Conservation (phyloP, 2,113 vertebrate genomes). For the Corythornis vintsioides region DNA sequence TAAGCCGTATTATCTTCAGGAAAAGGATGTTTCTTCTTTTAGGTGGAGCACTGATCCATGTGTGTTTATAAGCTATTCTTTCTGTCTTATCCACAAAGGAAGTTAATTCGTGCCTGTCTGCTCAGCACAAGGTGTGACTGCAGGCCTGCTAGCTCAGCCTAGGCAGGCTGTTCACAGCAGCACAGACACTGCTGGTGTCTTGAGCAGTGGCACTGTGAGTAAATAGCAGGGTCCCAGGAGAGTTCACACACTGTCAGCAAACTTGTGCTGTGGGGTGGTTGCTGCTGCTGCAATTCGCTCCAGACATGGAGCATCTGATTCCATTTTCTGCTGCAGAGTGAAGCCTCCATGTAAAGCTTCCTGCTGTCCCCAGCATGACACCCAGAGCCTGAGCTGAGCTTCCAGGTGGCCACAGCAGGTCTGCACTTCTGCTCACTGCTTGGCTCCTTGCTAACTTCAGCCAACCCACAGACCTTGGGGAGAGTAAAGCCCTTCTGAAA, state of each 20-base stretch:
- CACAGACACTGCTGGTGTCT: background rate
- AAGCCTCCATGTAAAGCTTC: background rate
- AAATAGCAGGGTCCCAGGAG: background rate
- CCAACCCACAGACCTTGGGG: background rate
- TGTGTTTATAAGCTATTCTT: background rate
- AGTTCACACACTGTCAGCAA: background rate
- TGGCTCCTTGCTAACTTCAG: background rate
- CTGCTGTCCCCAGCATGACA: rapidly evolving
- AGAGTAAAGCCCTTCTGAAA: background rate
- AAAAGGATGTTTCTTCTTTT: constrained; percentile 1
- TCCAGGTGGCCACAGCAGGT: background rate
- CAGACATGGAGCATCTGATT: background rate
- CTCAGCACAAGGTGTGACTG: background rate
- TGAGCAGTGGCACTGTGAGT: background rate
- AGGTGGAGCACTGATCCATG: background rate
- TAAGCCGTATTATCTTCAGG: background rate
- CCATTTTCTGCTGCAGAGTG: background rate
- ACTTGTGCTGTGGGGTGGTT: background rate
- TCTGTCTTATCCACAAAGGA: background rate
- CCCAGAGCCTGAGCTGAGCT: background rate
- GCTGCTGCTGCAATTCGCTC: background rate
- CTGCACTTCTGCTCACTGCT: background rate
- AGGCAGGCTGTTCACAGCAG: background rate
- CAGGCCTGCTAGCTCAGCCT: background rate
- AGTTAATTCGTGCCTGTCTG: background rate